A percentile compares a stretch with the other conserved stretches of the same genome.
phyloP scores from a whole-genome alignment of 2,888 invertebrate genomes.

The Drosophila monieri region DNA sequence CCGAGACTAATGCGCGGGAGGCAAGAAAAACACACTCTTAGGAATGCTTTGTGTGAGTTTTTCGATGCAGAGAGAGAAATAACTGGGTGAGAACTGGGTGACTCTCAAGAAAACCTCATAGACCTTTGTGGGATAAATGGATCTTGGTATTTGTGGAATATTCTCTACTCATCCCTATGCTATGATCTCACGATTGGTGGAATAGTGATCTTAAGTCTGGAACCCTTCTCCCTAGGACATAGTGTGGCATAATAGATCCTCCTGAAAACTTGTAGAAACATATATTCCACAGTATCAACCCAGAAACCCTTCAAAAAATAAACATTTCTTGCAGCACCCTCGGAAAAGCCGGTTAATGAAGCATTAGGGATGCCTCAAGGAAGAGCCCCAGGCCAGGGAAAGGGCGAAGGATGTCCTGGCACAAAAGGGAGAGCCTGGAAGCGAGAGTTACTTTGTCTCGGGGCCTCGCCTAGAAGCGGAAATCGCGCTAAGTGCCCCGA shows the following conservation, averaged over 20 bases:
- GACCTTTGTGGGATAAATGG: too few relatives aligned
- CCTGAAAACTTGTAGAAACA: too few relatives aligned
- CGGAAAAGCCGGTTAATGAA: conserved; percentile 58
- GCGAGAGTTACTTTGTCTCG: conserved; percentile 34
- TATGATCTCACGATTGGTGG: too few relatives aligned
- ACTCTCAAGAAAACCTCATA: fast-evolving
- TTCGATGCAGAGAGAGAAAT: neutral
- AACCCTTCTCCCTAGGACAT: too few relatives aligned
- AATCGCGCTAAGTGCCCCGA: conserved; percentile 68
- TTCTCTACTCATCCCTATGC: too few relatives aligned
- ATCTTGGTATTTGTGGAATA: too few relatives aligned
- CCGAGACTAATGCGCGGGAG: conserved; percentile 45
- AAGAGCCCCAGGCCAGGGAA: conserved; percentile 5
- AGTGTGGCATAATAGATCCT: too few relatives aligned
- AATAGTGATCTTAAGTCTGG: too few relatives aligned
- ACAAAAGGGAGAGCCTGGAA: conserved; percentile 3
- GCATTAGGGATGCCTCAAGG: conserved; percentile 63
- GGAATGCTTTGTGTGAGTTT: conserved; percentile 22
- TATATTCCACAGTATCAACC: too few relatives aligned
- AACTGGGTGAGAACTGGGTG: neutral
- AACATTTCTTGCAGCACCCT: neutral
- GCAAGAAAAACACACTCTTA: conserved; percentile 9
- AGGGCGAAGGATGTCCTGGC: neutral
- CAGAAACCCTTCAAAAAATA: too few relatives aligned
- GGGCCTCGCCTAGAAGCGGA: conserved; percentile 59